phyloP scores from a whole-genome alignment of 2,113 vertebrate species.

The Malaclemys terrapin region DNA sequence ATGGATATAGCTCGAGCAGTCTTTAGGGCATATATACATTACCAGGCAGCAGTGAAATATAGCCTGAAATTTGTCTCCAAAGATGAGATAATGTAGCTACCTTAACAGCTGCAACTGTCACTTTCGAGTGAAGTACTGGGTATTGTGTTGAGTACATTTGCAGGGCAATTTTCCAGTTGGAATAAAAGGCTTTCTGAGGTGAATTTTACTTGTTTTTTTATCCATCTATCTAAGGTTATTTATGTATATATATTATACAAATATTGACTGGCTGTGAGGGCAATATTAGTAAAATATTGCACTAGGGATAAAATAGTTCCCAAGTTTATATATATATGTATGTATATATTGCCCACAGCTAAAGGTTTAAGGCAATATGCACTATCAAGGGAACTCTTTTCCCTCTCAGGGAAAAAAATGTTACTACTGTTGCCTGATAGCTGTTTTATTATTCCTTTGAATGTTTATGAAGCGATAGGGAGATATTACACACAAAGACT shows the following conservation, averaged over 20 bases:
- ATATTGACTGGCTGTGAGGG: constrained; percentile 74
- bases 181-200: constrained; percentile 76
- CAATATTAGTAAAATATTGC: constrained; percentile 73
- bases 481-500: constrained; percentile 13
- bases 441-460: constrained; percentile 73
- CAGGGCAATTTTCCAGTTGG: constrained; percentile 79
- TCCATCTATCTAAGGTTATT: constrained; percentile 75
- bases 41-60: constrained; percentile 73
- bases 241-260: constrained; percentile 78
- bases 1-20: constrained; percentile 63
- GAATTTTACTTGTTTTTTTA: constrained; percentile 73
- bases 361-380: constrained; percentile 62
- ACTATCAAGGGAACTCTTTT: constrained; percentile 39
- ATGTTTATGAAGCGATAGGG: constrained; percentile 51
- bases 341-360: constrained; percentile 55
- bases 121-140: constrained; percentile 75
- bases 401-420: constrained; percentile 54
- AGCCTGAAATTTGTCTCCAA: constrained; percentile 75
- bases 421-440: constrained; percentile 65
- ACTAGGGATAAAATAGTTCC: constrained; percentile 65
- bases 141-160: constrained; percentile 79
- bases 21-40: constrained; percentile 72
- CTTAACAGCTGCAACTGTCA: constrained; percentile 79
- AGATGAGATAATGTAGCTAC: constrained; percentile 78
- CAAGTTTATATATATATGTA: constrained; percentile 51